Evolutionary conservation across 2,113 vertebrate species (phyloP).

Genomic region (Labeo catla): DNA sequence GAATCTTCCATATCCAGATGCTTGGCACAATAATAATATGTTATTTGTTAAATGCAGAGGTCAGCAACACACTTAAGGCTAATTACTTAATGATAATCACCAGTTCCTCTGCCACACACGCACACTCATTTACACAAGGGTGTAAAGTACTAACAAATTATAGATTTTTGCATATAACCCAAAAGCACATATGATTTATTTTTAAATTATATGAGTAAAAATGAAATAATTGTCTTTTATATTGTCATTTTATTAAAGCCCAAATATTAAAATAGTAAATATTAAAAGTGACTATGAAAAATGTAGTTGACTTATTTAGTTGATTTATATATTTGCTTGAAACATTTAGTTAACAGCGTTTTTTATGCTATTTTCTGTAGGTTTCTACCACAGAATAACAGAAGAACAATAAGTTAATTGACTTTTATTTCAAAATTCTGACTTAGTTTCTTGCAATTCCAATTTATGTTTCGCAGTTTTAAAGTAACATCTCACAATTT

Average conservation of each 20-base stretch:
- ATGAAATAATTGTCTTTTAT: neutral
- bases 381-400: neutral
- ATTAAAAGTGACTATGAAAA: neutral
- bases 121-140: neutral
- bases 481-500: neutral
- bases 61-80: slow-evolving; percentile 31
- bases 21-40: slow-evolving; percentile 26
- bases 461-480: neutral
- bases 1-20: slow-evolving; percentile 28
- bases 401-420: neutral
- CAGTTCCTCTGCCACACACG: slow-evolving; percentile 22
- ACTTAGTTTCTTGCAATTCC: neutral
- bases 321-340: neutral
- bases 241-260: neutral
- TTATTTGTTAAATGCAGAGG: slow-evolving; percentile 33
- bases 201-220: neutral
- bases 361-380: no score
- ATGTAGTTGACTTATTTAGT: neutral
- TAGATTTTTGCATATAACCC: neutral
- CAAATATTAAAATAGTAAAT: neutral
- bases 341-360: neutral
- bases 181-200: neutral
- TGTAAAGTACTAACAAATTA: neutral
- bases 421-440: neutral
- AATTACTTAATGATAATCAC: slow-evolving; percentile 47